Conservation (phyloP, 2,888 invertebrate genomes). For the Andrena minutula region DNA sequence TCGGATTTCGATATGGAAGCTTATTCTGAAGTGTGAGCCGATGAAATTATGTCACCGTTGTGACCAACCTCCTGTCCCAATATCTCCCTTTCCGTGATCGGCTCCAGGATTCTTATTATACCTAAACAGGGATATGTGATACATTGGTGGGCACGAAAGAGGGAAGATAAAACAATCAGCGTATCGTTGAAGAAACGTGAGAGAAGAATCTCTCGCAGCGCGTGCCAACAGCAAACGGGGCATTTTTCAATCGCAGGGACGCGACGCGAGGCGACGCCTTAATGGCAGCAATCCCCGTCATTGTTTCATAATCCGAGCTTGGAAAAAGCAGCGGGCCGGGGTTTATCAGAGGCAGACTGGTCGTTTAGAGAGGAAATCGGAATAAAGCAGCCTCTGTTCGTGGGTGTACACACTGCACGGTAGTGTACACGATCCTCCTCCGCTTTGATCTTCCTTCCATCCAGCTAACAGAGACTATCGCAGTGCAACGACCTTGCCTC, state of each 20-base stretch:
- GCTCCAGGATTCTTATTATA: no score
- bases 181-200: neutral
- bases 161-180: neutral
- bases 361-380: conserved; percentile 58
- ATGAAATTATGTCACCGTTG: no score
- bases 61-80: no score
- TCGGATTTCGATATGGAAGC: no score
- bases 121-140: no score
- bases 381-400: conserved; percentile 55
- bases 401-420: conserved; percentile 26
- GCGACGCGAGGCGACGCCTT: neutral
- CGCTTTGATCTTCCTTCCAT: conserved; percentile 59
- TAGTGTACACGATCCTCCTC: conserved; percentile 16
- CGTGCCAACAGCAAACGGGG: neutral
- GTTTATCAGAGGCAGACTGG: conserved; percentile 30
- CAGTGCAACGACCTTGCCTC: conserved; percentile 65
- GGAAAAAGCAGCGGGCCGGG: neutral
- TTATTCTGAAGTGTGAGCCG: no score
- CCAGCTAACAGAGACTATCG: conserved; percentile 14
- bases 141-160: no score
- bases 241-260: neutral
- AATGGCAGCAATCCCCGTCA: neutral
- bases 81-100: no score
- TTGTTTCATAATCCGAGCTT: neutral
- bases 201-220: neutral